A percentile compares a stretch with the other conserved stretches of the same genome.
Evolutionary conservation across 2,797 vertebrate genomes (phyloP).

Genomic region (Botia almorhae): DNA sequence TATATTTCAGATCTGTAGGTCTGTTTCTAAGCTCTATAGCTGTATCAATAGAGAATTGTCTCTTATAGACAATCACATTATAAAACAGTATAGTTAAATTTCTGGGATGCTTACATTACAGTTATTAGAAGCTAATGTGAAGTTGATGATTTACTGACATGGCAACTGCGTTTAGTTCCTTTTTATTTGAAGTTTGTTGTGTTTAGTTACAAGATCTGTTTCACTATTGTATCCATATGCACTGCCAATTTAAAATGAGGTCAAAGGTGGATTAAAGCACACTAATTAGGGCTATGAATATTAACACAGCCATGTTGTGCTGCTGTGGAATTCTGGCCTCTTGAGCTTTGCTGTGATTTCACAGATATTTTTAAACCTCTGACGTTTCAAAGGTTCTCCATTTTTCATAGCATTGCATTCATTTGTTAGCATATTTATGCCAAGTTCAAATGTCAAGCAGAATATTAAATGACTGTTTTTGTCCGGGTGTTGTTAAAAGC

Average conservation of each 20-base stretch:
- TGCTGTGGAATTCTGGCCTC: conserved; percentile 15
- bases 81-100: not conserved
- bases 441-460: too few species aligned
- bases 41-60: too few species aligned
- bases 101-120: not conserved
- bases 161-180: not conserved
- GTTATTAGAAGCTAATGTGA: not conserved
- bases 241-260: conserved; percentile 66
- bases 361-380: conserved; percentile 23
- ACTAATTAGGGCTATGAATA: conserved; percentile 59
- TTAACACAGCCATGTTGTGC: conserved; percentile 59
- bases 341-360: not conserved
- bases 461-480: too few species aligned
- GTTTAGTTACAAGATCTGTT: conserved; percentile 15
- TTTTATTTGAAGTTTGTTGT: not conserved
- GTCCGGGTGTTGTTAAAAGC: too few species aligned
- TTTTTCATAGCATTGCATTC: not conserved
- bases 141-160: not conserved
- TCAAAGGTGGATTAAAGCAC: conserved; percentile 59
- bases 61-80: too few species aligned
- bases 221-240: conserved; percentile 56
- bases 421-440: not conserved
- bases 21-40: not conserved
- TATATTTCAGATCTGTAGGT: not conserved
- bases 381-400: not conserved